Conservation (phyloP, 2,888 invertebrate species). For the Urechis unicinctus region DNA sequence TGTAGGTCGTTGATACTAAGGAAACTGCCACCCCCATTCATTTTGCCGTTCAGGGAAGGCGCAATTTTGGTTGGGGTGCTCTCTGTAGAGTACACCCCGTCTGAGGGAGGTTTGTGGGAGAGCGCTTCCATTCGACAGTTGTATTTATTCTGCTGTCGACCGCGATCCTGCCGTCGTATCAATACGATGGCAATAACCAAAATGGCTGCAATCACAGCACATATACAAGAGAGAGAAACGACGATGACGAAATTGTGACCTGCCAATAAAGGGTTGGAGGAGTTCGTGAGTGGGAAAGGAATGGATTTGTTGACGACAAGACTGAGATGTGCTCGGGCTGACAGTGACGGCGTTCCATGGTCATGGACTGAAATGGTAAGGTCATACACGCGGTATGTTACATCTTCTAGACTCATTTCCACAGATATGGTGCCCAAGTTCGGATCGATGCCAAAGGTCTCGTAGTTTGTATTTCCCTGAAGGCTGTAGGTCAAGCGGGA, state of each 20-base stretch:
- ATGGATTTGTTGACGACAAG: neutral
- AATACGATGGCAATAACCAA: neutral
- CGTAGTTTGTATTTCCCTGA: neutral
- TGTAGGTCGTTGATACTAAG: too few species aligned
- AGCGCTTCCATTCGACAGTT: neutral
- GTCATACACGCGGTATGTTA: neutral
- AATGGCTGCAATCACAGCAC: neutral
- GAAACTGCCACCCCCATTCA: too few species aligned
- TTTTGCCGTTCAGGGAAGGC: too few species aligned
- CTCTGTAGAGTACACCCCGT: too few species aligned
- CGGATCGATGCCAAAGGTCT: neutral
- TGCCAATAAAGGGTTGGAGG: neutral
- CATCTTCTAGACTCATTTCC: neutral
- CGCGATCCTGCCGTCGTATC: neutral
- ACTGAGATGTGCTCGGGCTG: neutral
- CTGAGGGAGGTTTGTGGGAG: too few species aligned
- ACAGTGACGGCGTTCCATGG: neutral
- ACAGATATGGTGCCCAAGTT: neutral
- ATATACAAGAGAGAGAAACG: neutral
- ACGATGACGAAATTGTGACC: neutral
- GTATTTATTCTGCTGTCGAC: neutral
- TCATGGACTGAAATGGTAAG: neutral
- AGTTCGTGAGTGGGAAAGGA: neutral
- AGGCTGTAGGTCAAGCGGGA: neutral
- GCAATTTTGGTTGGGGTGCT: too few species aligned